Base-by-base conservation (phyloP, 2,113 vertebrate species). In the Nibea albiflora region DNA sequence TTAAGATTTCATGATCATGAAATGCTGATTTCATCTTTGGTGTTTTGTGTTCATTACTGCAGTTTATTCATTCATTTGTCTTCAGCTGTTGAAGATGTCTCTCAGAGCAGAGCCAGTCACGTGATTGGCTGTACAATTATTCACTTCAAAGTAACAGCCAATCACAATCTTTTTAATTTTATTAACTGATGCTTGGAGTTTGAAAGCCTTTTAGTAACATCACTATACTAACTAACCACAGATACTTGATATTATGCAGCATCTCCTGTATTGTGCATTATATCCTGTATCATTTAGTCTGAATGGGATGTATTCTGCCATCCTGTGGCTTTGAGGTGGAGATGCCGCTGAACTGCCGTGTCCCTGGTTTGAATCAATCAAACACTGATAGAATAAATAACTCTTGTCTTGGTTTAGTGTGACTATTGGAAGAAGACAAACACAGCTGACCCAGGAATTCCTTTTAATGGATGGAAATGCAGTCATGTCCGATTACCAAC, bases 381-480 rank as follows among this genome's bases (percentile, higher is more conserved):
- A 15, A 47, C 60, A 16, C 5, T 58, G 19, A 61, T n/a, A 50
- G 8, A 35, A 73, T 20, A 73, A 31, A 47, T 11, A 0, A 31
- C 2, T 9, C 24, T 10, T 44, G 4, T 67, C 19, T 63, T 19
- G 17, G 60, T 58, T 50, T 28, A 20, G 28, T 52, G 35, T 61
- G 60, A 58, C 3, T 53, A 84, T 2, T 8, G 67, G 11, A 65
- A 42, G 17, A 72, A 77, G 65, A 81, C 28, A 66, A 64, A 60
- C n/a, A 80, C 31, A 67, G 60, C 22, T 61, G 70, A 83, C 50
- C 44, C 60, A 87, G 65, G 20, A 84, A 61, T 88, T 90, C 26
- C 56, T 82, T 93, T 92, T 93, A 92, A 89, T 93, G 28, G 63
- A 88, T 72, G 54, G 76, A 86, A 79, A 81, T 31, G 17, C 58